Evolutionary conservation across 2,888 invertebrate genomes (phyloP), one percentile per base, ranked within the genome.

Genomic region (Epinotia ramella): DNA sequence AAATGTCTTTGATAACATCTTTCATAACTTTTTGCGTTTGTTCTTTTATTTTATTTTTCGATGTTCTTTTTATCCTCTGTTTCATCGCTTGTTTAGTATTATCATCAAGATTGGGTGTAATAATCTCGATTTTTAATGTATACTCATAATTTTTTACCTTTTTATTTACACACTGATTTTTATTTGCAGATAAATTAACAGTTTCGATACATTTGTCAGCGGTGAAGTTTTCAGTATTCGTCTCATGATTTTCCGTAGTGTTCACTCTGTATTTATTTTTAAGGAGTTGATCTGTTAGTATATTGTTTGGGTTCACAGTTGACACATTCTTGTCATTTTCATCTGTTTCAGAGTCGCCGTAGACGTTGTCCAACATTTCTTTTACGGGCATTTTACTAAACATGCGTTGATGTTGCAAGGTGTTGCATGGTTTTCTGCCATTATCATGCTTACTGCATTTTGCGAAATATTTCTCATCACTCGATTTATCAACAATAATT

Each of bases 111-210:
- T 65, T 16, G 6, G 65, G 65, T 12, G 49, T 12, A 16, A 16
- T 24, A 49, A 65, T 65, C 13, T 65, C 65, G 4, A 65, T 65
- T 65, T 65, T 65, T 65, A 65, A 49, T 4, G 24, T 65, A 11
- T 49, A 65, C 20, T 65, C 49, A 49, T 65, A 65, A 24, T 16
- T 65, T 46, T 49, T 49, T 28, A 65, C 65, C 16, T 65, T 46
- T 6, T 40, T 40, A 4, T 63, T 18, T 63, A 12, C 40, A 2
- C n/a, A 12, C 11, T 3, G 20, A 3, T 57, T 57, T 3, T 12
- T 57, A 12, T 57, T 20, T 7, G 20, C 20, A 20, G 11, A 11
- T 57, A 9, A 20, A 9, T 13, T 46, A 13, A 7, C 5, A 3
- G 28, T 65, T 49, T 49, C 49, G 1, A 1, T 65, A 24, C 65